phyloP scores from a whole-genome alignment of 2,888 invertebrate genomes.

The Temnothorax ravouxi region DNA sequence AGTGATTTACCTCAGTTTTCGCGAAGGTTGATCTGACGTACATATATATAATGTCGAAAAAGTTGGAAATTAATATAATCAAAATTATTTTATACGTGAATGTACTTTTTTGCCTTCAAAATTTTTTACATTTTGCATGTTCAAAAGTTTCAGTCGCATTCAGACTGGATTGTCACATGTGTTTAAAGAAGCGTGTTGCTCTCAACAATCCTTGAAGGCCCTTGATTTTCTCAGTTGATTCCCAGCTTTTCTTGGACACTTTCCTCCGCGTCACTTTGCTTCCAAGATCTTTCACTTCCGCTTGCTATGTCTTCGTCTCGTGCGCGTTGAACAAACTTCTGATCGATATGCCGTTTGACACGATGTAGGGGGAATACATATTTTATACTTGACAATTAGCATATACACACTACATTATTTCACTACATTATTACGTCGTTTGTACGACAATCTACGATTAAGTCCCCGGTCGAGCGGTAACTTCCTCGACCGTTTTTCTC shows the following conservation, averaged over 20 bases:
- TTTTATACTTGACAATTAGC: slow-evolving; percentile 52
- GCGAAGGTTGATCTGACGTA: neutral
- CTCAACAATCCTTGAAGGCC: neutral
- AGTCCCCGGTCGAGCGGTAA: slow-evolving; percentile 3
- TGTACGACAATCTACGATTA: slow-evolving; percentile 43
- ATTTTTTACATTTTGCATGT: neutral
- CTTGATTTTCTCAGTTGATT: neutral
- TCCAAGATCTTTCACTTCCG: slow-evolving; percentile 16
- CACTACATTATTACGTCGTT: slow-evolving; percentile 10
- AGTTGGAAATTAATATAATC: neutral
- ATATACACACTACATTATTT: slow-evolving; percentile 22
- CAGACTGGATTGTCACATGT: neutral
- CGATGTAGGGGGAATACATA: slow-evolving; percentile 28
- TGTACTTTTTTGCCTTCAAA: neutral
- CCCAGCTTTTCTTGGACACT: neutral
- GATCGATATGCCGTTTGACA: slow-evolving; percentile 7
- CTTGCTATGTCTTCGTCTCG: neutral
- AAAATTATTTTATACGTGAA: neutral
- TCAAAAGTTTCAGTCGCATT: neutral
- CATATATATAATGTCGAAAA: neutral
- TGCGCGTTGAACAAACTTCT: slow-evolving; percentile 1
- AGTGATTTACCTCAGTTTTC: neutral
- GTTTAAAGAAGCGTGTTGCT: neutral
- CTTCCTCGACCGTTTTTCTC: neutral
- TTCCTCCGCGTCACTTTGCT: slow-evolving; percentile 1